phyloP scores from a whole-genome alignment of 2,888 invertebrate species.

The Parthenolecanium corni region DNA sequence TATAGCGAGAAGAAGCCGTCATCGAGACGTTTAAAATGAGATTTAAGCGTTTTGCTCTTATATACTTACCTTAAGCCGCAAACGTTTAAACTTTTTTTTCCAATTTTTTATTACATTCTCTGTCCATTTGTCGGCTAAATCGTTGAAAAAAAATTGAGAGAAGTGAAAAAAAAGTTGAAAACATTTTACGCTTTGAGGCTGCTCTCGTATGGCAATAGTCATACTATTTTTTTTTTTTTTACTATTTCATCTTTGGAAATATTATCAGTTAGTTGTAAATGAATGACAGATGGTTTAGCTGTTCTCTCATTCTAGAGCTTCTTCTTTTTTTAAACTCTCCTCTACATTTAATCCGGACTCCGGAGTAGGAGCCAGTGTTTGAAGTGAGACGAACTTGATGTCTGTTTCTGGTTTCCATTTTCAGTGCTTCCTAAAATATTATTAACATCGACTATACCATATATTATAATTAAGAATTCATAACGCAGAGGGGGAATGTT shows the following conservation, averaged over 20 bases:
- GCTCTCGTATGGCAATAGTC: neutral
- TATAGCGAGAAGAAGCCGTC: constrained; percentile 23
- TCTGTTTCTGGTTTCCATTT: neutral
- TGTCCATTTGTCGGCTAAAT: constrained; percentile 19
- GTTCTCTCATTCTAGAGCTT: neutral
- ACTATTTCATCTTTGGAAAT: constrained; percentile 1
- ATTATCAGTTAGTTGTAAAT: constrained; percentile 9
- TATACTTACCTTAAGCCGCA: neutral
- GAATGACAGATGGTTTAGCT: constrained; percentile 17
- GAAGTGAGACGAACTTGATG: neutral
- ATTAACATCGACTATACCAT: neutral
- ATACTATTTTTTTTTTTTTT: constrained; percentile 11
- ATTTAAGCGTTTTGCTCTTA: constrained; percentile 1
- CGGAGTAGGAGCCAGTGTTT: too few species aligned
- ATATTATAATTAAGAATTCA: neutral
- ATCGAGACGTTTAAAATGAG: constrained; percentile 21
- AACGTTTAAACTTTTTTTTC: too few species aligned
- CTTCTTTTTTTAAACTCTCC: neutral
- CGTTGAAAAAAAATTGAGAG: neutral
- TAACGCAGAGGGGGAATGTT: neutral
- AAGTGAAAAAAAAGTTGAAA: neutral
- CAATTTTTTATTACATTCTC: constrained; percentile 13
- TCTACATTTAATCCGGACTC: neutral
- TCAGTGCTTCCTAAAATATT: constrained; percentile 8
- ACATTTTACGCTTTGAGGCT: neutral